A percentile compares a stretch with the other conserved stretches of the same genome.
Conservation (phyloP, 1,140 invertebrate species). For the Globodera ellingtonae region DNA sequence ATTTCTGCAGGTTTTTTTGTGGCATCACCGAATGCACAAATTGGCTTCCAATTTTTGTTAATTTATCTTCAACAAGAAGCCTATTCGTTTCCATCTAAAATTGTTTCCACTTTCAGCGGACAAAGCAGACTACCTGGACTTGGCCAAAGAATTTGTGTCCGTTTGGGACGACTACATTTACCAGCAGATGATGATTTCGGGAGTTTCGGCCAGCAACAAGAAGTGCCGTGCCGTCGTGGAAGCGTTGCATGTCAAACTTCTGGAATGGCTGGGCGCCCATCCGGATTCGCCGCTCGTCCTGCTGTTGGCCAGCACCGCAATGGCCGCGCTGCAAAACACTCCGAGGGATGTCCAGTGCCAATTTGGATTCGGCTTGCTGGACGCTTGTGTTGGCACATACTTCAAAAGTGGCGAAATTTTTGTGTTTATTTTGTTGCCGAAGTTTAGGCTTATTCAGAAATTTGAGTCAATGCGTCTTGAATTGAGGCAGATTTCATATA, state of each 20-base stretch:
- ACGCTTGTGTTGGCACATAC: constrained; percentile 31
- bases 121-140: constrained; percentile 21
- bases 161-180: constrained; percentile 43
- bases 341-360: constrained; percentile 20
- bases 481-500: too few relatives aligned
- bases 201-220: neutral
- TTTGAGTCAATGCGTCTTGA: too few relatives aligned
- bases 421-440: neutral
- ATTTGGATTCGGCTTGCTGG: constrained; percentile 38
- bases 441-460: too few relatives aligned
- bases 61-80: too few relatives aligned
- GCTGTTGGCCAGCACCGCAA: constrained; percentile 28
- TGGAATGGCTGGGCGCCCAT: constrained; percentile 41
- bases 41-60: neutral
- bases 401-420: constrained; percentile 35
- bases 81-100: too few relatives aligned
- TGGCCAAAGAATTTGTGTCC: constrained; percentile 39
- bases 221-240: constrained; percentile 29
- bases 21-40: neutral
- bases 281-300: constrained; percentile 42
- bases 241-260: constrained; percentile 10
- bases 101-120: neutral
- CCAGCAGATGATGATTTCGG: constrained; percentile 13
- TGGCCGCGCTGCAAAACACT: constrained; percentile 23
- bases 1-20: constrained; percentile 4